Evolutionary conservation across 2,797 vertebrate genomes (phyloP).

Genomic region (Neoniphon sammara): DNA sequence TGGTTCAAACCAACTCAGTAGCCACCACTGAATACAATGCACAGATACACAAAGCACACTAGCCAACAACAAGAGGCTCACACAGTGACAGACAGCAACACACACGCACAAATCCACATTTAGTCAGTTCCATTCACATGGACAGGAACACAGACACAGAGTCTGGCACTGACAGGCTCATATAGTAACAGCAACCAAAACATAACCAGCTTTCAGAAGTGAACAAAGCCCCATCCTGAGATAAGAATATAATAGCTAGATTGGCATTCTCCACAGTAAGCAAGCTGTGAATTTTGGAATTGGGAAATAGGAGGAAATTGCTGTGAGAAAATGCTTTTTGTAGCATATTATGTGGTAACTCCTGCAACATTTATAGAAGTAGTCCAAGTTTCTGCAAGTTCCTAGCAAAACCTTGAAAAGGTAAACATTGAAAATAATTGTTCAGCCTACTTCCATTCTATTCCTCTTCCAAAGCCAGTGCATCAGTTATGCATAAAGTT

Average conservation of each 20-base stretch:
- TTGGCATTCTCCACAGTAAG: conserved; percentile 43
- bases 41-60: conserved; percentile 23
- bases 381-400: conserved; percentile 5
- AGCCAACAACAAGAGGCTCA: conserved; percentile 36
- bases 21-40: conserved; percentile 33
- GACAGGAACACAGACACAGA: conserved; percentile 22
- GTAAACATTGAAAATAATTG: not conserved
- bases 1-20: conserved; percentile 40
- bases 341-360: not conserved
- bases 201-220: conserved; percentile 46
- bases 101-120: conserved; percentile 19
- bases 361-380: not conserved
- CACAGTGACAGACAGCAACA: not conserved
- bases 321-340: conserved; percentile 15
- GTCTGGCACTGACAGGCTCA: conserved; percentile 10
- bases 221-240: conserved; percentile 52
- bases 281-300: conserved; percentile 38
- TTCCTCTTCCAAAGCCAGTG: conserved; percentile 14
- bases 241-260: conserved; percentile 33
- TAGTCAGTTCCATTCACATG: conserved; percentile 25
- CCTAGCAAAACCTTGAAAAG: not conserved
- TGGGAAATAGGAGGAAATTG: conserved; percentile 20
- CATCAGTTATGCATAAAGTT: not conserved
- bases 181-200: conserved; percentile 24
- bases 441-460: conserved; percentile 13